Evolutionary conservation across 2,797 vertebrate genomes (phyloP).

Genomic region (Gobionotothen gibberifrons): DNA sequence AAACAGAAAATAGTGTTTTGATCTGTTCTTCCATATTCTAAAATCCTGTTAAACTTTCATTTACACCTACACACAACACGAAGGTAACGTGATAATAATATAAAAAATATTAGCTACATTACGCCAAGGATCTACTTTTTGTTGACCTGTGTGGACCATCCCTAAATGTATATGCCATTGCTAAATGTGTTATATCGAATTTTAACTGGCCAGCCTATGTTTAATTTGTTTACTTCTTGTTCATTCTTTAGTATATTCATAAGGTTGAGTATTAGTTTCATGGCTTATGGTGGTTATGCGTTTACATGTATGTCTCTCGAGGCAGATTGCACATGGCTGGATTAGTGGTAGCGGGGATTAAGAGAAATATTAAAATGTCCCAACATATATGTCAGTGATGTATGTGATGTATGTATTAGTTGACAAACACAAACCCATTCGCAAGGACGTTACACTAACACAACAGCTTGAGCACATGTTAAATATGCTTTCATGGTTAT

Average conservation of each 20-base stretch:
- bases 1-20: no score
- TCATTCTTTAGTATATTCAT: neutral
- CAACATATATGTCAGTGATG: slow-evolving; percentile 32
- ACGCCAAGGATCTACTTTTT: neutral
- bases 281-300: neutral
- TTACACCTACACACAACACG: neutral
- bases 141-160: neutral
- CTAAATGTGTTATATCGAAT: neutral
- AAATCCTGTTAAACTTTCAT: neutral
- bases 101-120: neutral
- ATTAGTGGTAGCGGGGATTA: slow-evolving; percentile 58
- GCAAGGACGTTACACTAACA: neutral
- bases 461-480: slow-evolving; percentile 4
- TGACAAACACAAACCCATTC: neutral
- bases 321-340: slow-evolving; percentile 45
- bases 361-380: slow-evolving; percentile 58
- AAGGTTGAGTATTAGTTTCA: neutral
- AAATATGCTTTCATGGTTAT: neutral
- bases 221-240: neutral
- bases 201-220: neutral
- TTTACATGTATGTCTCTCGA: slow-evolving; percentile 32
- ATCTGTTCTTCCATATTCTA: neutral
- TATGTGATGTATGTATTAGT: slow-evolving; percentile 32
- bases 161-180: neutral
- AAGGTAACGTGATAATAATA: neutral